phyloP scores from a whole-genome alignment of 2,797 vertebrate species.

The Schizopygopsis pylzovi region DNA sequence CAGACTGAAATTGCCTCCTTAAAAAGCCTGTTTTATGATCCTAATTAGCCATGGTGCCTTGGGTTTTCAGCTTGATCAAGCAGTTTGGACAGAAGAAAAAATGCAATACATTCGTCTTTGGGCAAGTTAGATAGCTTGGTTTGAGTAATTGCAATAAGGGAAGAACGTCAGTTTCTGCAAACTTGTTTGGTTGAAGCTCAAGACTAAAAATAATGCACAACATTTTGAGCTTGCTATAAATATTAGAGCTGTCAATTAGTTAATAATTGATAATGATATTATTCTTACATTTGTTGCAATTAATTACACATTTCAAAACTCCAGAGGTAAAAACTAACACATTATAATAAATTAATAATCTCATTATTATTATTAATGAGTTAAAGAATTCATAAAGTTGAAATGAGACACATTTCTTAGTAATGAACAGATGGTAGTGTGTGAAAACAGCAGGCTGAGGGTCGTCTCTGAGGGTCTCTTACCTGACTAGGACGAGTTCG shows the following conservation, averaged over 20 bases:
- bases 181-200: neutral
- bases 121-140: neutral
- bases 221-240: neutral
- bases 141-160: neutral
- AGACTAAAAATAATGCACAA: neutral
- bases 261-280: neutral
- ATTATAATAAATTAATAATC: neutral
- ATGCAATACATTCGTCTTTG: neutral
- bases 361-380: slow-evolving; percentile 12
- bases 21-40: neutral
- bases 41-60: slow-evolving; percentile 21
- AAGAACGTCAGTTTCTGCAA: neutral
- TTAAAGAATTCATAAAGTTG: neutral
- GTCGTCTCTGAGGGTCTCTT: slow-evolving; percentile 58
- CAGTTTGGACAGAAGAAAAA: slow-evolving; percentile 10
- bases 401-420: neutral
- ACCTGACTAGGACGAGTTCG: slow-evolving; percentile 94
- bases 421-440: slow-evolving; percentile 7
- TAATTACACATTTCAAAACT: neutral
- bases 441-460: neutral
- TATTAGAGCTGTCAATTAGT: neutral
- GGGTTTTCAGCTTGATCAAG: slow-evolving; percentile 21
- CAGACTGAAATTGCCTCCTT: neutral
- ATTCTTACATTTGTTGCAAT: neutral
- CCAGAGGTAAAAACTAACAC: neutral